A percentile compares a stretch with the other conserved stretches of the same genome.
These are phyloP conservation scores for Rhagium mordax DNA, from an alignment of 2,888 invertebrate genomes.

Conservation along the genomic window DNA sequence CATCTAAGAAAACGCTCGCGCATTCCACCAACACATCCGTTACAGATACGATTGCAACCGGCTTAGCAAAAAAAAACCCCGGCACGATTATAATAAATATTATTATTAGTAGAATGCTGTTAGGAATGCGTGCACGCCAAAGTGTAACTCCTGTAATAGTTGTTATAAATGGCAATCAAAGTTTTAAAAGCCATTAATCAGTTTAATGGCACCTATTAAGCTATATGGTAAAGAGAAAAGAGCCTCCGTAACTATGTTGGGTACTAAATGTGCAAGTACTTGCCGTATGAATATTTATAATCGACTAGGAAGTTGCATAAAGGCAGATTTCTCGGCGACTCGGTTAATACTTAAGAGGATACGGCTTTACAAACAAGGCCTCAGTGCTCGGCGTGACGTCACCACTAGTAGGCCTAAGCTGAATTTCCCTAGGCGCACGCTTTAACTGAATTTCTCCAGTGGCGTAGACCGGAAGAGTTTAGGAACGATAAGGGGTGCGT, in stretches of 20 bases:
- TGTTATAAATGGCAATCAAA: constrained; percentile 25
- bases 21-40: background rate
- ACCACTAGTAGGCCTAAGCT: too few relatives aligned
- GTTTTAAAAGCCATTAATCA: constrained; percentile 23
- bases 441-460: too few relatives aligned
- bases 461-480: too few relatives aligned
- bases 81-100: background rate
- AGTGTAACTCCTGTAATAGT: constrained; percentile 16
- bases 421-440: too few relatives aligned
- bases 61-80: too few relatives aligned
- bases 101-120: background rate
- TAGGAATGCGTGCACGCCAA: constrained; percentile 22
- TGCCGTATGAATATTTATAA: background rate
- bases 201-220: constrained; percentile 24
- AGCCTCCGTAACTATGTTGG: constrained; percentile 14
- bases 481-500: too few relatives aligned
- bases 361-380: too few relatives aligned
- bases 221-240: constrained; percentile 14
- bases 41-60: background rate
- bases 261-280: constrained; percentile 9
- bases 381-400: too few relatives aligned
- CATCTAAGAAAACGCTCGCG: background rate
- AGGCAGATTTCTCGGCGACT: background rate
- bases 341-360: background rate
- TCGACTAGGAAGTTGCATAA: background rate